A percentile compares a stretch with the other conserved stretches of the same genome.
Evolutionary conservation across 2,888 invertebrate species (phyloP).

Genomic region (Hypercompe scribonia): DNA sequence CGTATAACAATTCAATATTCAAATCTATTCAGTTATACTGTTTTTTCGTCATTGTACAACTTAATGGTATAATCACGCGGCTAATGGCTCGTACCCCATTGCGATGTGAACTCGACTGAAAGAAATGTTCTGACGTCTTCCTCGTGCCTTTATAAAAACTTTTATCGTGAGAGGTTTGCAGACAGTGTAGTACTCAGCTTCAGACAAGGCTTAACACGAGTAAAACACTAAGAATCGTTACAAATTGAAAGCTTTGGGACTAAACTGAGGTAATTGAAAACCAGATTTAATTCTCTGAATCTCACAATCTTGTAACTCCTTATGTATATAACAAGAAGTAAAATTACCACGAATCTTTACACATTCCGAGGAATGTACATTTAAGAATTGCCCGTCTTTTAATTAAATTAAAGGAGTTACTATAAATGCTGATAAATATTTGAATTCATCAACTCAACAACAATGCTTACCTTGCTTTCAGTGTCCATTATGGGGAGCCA

Average conservation of each 20-base stretch:
- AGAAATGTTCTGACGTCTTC: conserved; percentile 76
- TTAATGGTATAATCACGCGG: conserved; percentile 63
- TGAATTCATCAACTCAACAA: too few species aligned
- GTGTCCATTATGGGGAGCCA: conserved; percentile 35
- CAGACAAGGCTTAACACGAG: conserved; percentile 50
- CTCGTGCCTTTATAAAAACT: conserved; percentile 72
- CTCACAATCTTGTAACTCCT: not conserved
- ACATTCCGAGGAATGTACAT: not conserved
- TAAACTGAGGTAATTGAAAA: not conserved
- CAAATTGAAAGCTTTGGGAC: not conserved
- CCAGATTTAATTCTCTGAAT: too few species aligned
- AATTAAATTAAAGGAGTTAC: too few species aligned
- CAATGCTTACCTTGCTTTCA: conserved; percentile 29
- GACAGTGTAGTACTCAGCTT: conserved; percentile 56
- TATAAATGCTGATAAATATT: too few species aligned
- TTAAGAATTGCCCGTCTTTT: too few species aligned
- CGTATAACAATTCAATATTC: conserved; percentile 60
- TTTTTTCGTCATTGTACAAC: conserved; percentile 66
- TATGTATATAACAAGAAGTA: not conserved
- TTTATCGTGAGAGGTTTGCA: conserved; percentile 51
- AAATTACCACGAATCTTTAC: not conserved
- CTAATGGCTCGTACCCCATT: conserved; percentile 76
- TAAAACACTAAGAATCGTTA: not conserved
- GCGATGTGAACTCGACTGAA: conserved; percentile 71
- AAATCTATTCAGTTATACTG: conserved; percentile 64